Percentiles rank a stretch among this genome's conserved stretches.
Evolutionary conservation across 2,797 vertebrate genomes (phyloP).

Genomic region (Bryconaethiops microstoma): DNA sequence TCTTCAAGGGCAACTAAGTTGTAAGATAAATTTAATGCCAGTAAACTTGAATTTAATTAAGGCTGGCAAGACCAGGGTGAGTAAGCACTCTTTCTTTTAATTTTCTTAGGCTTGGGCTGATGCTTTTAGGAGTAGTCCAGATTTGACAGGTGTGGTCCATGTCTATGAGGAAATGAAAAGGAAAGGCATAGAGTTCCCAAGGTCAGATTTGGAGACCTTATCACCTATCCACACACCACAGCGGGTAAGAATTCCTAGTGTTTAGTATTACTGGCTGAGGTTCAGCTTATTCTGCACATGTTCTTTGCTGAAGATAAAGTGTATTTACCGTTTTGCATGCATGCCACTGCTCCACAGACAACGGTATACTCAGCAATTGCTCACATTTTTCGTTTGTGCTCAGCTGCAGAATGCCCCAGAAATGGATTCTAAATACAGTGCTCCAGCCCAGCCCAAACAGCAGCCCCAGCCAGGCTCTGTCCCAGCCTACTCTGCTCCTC

Average conservation of each 20-base stretch:
- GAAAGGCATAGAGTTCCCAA: conserved; percentile 96
- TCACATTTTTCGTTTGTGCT: conserved; percentile 54
- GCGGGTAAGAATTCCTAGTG: conserved; percentile 75
- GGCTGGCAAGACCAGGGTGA: background rate
- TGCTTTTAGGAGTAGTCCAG: conserved; percentile 96
- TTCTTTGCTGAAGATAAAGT: background rate
- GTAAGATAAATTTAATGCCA: background rate
- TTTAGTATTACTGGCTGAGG: background rate
- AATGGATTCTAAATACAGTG: conserved; percentile 83
- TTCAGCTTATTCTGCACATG: background rate
- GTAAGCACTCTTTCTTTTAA: background rate
- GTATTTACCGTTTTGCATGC: background rate
- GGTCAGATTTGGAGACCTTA: conserved; percentile 91
- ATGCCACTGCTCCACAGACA: background rate
- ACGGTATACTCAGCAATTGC: background rate
- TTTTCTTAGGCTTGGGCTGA: conserved; percentile 93
- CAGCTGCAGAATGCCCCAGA: conserved; percentile 77
- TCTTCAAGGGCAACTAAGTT: too few relatives aligned
- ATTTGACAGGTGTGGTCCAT: conserved; percentile 96
- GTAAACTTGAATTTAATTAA: background rate
- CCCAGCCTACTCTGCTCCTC: conserved; percentile 73
- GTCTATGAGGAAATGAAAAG: conserved; percentile 98
- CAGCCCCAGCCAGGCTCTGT: conserved; percentile 63
- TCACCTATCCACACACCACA: conserved; percentile 98
- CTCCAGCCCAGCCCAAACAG: conserved; percentile 77